These are phyloP conservation scores for Sander vitreus DNA, from an alignment of 2,113 vertebrate genomes.

Conservation along the genomic window DNA sequence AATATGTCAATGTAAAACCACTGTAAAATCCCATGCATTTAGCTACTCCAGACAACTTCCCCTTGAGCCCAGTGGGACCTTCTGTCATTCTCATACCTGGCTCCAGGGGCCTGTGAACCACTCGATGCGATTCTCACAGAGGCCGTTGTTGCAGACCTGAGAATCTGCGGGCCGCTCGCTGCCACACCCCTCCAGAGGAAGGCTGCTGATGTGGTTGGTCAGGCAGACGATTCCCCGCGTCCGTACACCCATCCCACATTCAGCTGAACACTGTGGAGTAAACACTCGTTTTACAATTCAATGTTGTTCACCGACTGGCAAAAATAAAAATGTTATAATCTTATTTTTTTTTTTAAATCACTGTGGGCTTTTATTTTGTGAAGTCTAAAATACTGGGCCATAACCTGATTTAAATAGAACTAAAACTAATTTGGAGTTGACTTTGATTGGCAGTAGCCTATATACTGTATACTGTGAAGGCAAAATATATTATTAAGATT, in stretches of 20 bases:
- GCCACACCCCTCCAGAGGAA: slow-evolving; percentile 95
- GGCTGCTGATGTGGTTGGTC: slow-evolving; percentile 90
- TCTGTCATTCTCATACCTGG: slow-evolving; percentile 84
- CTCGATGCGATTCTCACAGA: slow-evolving; percentile 91
- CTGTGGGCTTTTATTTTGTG: neutral
- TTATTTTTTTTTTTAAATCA: too few relatives aligned
- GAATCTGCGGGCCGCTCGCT: slow-evolving; percentile 87
- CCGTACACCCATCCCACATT: slow-evolving; percentile 90
- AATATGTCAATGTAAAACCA: neutral
- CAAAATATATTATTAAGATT: neutral
- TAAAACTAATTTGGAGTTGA: too few relatives aligned
- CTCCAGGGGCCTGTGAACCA: slow-evolving; percentile 97
- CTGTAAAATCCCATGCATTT: neutral
- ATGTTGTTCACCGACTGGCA: neutral
- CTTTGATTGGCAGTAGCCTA: too few relatives aligned
- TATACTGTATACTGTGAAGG: neutral
- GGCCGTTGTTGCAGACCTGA: slow-evolving; percentile 88
- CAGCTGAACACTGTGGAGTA: slow-evolving; percentile 89
- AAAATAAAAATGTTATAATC: too few relatives aligned
- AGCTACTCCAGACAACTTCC: slow-evolving; percentile 6
- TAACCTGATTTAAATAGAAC: neutral
- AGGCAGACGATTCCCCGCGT: slow-evolving; percentile 91
- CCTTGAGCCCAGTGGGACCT: neutral
- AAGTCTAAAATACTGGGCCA: neutral
- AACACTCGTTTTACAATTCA: neutral